Percentiles rank a stretch among this genome's conserved stretches.
These are phyloP conservation scores for Gila orcuttii DNA, from an alignment of 2,113 vertebrate species.

Conservation along the genomic window DNA sequence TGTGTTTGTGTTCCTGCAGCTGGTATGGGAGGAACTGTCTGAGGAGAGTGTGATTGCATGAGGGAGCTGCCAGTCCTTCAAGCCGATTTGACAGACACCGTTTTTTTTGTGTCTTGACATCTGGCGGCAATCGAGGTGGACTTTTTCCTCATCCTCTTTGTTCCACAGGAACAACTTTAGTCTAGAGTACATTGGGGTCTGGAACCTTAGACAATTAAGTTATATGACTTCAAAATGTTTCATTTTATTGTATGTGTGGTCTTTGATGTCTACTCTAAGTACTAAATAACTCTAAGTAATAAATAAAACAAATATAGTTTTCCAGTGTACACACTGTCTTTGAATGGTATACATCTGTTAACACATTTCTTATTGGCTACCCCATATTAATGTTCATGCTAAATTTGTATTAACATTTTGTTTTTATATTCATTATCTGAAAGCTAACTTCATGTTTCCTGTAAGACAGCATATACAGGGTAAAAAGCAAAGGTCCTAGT, in stretches of 20 bases:
- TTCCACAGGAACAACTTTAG: conserved; percentile 10
- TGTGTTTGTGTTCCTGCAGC: conserved; percentile 25
- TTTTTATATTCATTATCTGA: too few relatives aligned
- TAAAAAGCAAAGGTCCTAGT: too few relatives aligned
- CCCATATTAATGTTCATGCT: too few relatives aligned
- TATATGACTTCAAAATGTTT: not conserved
- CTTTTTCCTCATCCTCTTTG: conserved; percentile 20
- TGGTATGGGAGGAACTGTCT: conserved; percentile 20
- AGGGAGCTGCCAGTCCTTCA: conserved; percentile 24
- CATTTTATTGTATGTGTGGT: not conserved
- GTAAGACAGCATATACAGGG: too few relatives aligned
- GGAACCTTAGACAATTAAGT: not conserved
- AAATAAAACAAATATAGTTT: too few relatives aligned
- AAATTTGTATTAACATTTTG: too few relatives aligned
- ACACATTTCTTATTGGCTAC: too few relatives aligned
- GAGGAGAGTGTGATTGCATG: not conserved
- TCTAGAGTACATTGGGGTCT: not conserved
- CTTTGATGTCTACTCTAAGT: not conserved
- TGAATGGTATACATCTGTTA: too few relatives aligned
- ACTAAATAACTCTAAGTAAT: too few relatives aligned
- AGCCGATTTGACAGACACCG: conserved; percentile 16
- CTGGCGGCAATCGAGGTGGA: conserved; percentile 3
- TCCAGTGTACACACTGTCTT: too few relatives aligned
- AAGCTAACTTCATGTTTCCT: too few relatives aligned
- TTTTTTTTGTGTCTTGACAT: conserved; percentile 40